Percentiles rank a stretch among this genome's conserved stretches.
Conservation (phyloP, 2,113 vertebrate species). For the Microtus pennsylvanicus region DNA sequence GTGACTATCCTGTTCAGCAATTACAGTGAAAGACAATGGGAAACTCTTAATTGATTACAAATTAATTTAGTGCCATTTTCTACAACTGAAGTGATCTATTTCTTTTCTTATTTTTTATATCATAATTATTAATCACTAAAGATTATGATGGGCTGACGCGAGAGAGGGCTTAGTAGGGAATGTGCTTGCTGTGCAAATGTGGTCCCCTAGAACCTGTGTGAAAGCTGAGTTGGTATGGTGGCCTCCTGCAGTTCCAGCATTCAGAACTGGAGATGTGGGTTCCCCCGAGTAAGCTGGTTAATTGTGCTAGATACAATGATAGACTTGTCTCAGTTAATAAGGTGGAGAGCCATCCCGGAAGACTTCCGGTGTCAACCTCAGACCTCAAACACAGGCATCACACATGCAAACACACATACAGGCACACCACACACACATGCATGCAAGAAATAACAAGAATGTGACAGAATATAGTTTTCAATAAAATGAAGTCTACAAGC, state of each 20-base stretch:
- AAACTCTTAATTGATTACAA: conserved; percentile 24
- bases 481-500: background rate
- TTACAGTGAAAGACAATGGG: conserved; percentile 36
- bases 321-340: background rate
- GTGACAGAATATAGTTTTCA: background rate
- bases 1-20: conserved; percentile 24
- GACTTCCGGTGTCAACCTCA: background rate
- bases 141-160: background rate
- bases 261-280: background rate
- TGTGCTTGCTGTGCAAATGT: background rate
- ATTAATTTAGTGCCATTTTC: conserved; percentile 39
- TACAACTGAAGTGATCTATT: background rate
- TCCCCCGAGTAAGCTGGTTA: background rate
- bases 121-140: conserved; percentile 36
- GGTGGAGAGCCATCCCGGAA: background rate
- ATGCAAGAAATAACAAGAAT: background rate
- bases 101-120: conserved; percentile 42
- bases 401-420: background rate
- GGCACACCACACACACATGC: background rate
- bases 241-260: too few species aligned
- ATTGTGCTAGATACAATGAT: background rate
- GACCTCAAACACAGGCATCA: background rate
- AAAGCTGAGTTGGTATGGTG: background rate
- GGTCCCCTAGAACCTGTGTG: background rate
- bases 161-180: background rate